phyloP scores from a whole-genome alignment of 2,797 vertebrate species.

The Hafferia zeledoni region DNA sequence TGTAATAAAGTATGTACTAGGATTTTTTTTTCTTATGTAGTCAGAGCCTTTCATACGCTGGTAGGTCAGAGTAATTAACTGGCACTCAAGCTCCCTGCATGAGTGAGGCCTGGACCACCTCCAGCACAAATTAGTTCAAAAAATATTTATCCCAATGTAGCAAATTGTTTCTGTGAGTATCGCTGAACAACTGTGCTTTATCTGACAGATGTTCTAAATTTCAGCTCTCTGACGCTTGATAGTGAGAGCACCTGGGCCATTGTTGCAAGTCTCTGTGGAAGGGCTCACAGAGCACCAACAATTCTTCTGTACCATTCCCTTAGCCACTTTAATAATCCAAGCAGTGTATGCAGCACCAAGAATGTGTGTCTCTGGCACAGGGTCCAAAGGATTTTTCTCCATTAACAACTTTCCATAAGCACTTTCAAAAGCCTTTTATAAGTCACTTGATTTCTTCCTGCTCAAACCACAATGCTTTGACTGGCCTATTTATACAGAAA shows the following conservation, averaged over 20 bases:
- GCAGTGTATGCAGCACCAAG: not conserved
- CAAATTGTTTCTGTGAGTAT: not conserved
- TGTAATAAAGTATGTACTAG: not conserved
- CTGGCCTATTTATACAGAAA: not conserved
- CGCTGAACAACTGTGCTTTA: not conserved
- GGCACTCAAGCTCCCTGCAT: not conserved
- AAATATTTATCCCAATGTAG: not conserved
- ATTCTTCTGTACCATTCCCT: not conserved
- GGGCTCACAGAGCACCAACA: not conserved
- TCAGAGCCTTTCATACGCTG: not conserved
- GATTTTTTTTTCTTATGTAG: not conserved
- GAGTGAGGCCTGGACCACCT: not conserved
- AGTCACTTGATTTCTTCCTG: not conserved
- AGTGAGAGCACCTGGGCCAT: fast-evolving
- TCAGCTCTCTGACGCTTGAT: not conserved
- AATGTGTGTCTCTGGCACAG: not conserved
- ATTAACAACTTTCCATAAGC: not conserved
- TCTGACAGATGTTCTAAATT: not conserved
- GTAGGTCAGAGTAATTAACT: not conserved
- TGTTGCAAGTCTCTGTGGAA: not conserved
- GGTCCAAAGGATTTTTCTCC: not conserved
- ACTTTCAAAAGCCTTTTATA: not conserved
- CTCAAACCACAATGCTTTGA: not conserved
- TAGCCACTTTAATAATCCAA: not conserved
- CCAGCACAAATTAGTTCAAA: not conserved